phyloP scores from a whole-genome alignment of 2,113 vertebrate species.

The Pipra filicauda region DNA sequence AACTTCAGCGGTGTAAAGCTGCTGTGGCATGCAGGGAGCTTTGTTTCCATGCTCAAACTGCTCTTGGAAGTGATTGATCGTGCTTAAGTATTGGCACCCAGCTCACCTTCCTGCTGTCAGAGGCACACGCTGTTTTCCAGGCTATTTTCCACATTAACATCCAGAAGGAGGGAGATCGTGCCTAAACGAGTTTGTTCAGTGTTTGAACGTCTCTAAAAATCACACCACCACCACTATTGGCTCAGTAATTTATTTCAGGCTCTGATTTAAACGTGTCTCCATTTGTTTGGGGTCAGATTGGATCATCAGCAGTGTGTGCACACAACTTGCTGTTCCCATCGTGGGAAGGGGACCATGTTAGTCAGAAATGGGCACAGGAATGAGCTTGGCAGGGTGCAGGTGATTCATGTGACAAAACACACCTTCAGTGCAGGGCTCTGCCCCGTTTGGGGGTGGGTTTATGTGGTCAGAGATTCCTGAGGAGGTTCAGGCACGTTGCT shows the following conservation, averaged over 20 bases:
- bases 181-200: background rate
- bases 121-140: background rate
- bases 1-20: background rate
- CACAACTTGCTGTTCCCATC: background rate
- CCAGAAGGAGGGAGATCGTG: background rate
- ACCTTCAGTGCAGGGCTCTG: background rate
- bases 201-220: background rate
- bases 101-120: background rate
- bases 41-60: background rate
- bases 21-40: background rate
- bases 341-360: fast-evolving
- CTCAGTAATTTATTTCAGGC: background rate
- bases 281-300: background rate
- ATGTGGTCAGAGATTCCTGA: background rate
- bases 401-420: fast-evolving
- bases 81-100: background rate
- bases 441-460: background rate
- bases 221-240: fast-evolving
- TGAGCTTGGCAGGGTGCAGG: fast-evolving
- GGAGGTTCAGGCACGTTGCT: background rate
- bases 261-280: background rate
- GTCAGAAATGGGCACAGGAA: background rate
- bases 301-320: background rate
- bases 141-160: background rate
- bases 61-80: background rate